These are phyloP conservation scores for Meandrina meandrites DNA, from an alignment of 92 coral and sea anemone genomes.

Conservation along the genomic window DNA sequence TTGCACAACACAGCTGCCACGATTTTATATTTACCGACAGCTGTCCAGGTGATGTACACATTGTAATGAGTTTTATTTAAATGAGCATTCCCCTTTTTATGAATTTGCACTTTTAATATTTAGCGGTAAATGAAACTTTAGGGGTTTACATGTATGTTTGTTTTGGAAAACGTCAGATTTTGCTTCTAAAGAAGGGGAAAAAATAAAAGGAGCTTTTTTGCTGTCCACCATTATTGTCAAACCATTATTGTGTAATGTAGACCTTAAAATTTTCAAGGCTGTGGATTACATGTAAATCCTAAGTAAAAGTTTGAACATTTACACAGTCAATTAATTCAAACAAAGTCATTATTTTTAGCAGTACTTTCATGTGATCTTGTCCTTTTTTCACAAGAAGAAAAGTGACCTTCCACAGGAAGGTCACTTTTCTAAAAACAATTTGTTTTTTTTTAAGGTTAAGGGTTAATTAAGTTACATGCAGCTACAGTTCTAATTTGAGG, in stretches of 20 bases:
- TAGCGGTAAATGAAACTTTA: neutral
- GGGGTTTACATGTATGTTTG: neutral
- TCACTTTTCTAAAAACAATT: neutral
- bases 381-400: neutral
- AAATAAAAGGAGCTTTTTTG: too few species aligned
- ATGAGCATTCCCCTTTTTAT: constrained; percentile 10
- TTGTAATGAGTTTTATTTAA: neutral
- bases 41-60: neutral
- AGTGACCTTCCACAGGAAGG: too few species aligned
- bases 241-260: neutral
- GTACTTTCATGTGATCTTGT: neutral
- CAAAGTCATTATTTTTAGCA: neutral
- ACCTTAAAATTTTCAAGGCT: neutral
- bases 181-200: too few species aligned
- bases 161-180: neutral
- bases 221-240: too few species aligned
- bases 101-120: neutral
- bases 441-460: neutral
- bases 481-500: neutral
- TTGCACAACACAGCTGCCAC: neutral
- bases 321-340: neutral
- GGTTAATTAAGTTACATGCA: neutral
- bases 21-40: constrained; percentile 1
- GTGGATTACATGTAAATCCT: neutral
- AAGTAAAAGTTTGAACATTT: too few species aligned